These are phyloP conservation scores for Acanthosoma haemorrhoidale DNA, from an alignment of 2,888 invertebrate genomes.

Conservation along the genomic window DNA sequence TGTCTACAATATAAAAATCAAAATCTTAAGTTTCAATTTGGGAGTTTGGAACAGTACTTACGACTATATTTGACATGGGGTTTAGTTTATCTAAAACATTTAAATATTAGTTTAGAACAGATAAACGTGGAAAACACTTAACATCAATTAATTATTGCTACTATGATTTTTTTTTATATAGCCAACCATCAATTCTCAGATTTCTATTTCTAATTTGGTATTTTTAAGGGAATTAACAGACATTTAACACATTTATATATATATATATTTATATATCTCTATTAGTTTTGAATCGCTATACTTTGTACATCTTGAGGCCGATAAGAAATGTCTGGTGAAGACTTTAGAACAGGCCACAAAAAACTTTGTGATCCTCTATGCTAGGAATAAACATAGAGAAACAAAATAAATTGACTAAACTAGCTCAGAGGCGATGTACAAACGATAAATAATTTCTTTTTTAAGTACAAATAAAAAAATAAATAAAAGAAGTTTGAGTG, in stretches of 20 bases:
- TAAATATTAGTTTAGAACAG: conserved; percentile 22
- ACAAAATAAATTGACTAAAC: conserved; percentile 3
- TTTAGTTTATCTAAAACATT: conserved; percentile 21
- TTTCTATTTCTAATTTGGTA: conserved; percentile 1
- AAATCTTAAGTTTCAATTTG: neutral
- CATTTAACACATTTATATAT: conserved; percentile 14
- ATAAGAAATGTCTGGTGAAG: conserved; percentile 9
- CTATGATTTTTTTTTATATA: neutral
- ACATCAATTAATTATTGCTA: conserved; percentile 23
- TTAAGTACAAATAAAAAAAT: conserved; percentile 6
- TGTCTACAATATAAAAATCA: conserved; percentile 12
- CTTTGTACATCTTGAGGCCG: conserved; percentile 19
- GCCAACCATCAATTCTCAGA: conserved; percentile 14
- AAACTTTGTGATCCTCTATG: neutral
- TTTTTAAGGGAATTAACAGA: neutral
- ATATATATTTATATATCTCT: conserved; percentile 9
- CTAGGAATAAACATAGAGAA: neutral
- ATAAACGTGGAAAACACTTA: neutral
- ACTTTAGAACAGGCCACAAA: conserved; percentile 6
- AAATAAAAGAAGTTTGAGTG: too few relatives aligned
- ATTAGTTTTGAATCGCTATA: conserved; percentile 9
- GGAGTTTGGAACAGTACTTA: conserved; percentile 3
- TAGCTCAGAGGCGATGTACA: neutral
- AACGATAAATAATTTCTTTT: conserved; percentile 1
- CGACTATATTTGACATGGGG: conserved; percentile 19